phyloP scores from a whole-genome alignment of 1,140 invertebrate species.

The Pollicipes pollicipes region DNA sequence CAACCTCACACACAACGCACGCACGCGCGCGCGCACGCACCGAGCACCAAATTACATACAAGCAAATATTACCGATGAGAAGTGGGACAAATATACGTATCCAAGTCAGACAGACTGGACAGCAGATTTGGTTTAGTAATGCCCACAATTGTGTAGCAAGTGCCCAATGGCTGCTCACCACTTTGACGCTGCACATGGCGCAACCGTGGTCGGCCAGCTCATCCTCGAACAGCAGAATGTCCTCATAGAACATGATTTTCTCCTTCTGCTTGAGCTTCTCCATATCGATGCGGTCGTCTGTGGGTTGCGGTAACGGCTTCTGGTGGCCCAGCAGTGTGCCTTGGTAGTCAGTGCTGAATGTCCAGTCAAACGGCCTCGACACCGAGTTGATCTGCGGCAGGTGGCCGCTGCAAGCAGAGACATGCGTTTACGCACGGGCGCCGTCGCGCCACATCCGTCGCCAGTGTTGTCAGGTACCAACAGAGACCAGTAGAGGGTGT shows the following conservation, averaged over 20 bases:
- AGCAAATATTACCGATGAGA: too few species aligned
- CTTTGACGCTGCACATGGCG: slow-evolving; percentile 75
- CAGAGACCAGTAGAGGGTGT: too few species aligned
- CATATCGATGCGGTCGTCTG: slow-evolving; percentile 65
- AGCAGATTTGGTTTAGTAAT: too few species aligned
- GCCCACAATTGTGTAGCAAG: too few species aligned
- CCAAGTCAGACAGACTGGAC: too few species aligned
- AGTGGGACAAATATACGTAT: too few species aligned
- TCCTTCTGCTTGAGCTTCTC: slow-evolving; percentile 78
- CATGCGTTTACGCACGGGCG: neutral
- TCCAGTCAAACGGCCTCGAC: slow-evolving; percentile 91
- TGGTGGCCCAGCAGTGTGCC: slow-evolving; percentile 47
- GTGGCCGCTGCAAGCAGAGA: neutral
- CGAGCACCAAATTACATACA: too few species aligned
- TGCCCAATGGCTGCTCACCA: too few species aligned
- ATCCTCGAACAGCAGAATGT: slow-evolving; percentile 90
- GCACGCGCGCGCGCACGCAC: neutral
- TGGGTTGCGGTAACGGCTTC: slow-evolving; percentile 33
- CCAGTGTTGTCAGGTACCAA: too few species aligned
- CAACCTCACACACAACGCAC: neutral
- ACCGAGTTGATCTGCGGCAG: slow-evolving; percentile 37
- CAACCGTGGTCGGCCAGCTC: slow-evolving; percentile 96
- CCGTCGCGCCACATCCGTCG: neutral
- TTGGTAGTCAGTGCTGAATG: slow-evolving; percentile 82
- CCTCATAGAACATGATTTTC: slow-evolving; percentile 84